Evolutionary conservation across 1,140 invertebrate species (phyloP), one percentile per base, ranked within the genome.

Genomic region (Ips nitidus): DNA sequence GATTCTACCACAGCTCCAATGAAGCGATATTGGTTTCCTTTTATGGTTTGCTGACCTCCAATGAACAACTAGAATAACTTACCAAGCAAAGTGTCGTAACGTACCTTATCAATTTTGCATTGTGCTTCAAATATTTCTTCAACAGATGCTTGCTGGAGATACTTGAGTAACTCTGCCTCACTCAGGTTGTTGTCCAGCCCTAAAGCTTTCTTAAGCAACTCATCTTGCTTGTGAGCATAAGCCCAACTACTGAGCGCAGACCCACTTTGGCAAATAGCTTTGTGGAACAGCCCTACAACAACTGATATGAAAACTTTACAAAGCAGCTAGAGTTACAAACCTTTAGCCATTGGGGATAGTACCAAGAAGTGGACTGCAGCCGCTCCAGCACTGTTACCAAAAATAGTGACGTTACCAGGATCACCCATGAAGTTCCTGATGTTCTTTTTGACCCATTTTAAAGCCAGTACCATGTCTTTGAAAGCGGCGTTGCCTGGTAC

Each of bases 191-290:
- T 7, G 2, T 36, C 52, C 4, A 55, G 37, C 1, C 8, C 52
- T 55, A 55, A 55, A 6, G 52, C 52, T 36, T 7, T 55, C 37
- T 38, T 36, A 5, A 55, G 4, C 2, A 38, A 2, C 45, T 50
- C 45, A 8, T 50, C 22, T 50, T 66, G 69, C 5, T 60, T 66
- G 3, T 53, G 50, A 38, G 52, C 62, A 5, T 88, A 80, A 58
- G 88, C 81, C 61, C 79, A 71, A 6, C 80, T 74, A 69, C 80
- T 75, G 82, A 74, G 84, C 0, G 82, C 82, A 5, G 80, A 85
- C n/a, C 88, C 89, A 81, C 88, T 87, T 83, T 88, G 86, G 42
- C 85, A 75, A 55, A 90, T 88, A 2, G 83, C 86, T 77, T 80
- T 82, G 68, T 83, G 83, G 75, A 89, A 91, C 47, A 90, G 77